Percentiles rank a stretch among this genome's conserved stretches.
These are phyloP conservation scores for Adelges cooleyi DNA, from an alignment of 1,140 invertebrate genomes.

Conservation along the genomic window DNA sequence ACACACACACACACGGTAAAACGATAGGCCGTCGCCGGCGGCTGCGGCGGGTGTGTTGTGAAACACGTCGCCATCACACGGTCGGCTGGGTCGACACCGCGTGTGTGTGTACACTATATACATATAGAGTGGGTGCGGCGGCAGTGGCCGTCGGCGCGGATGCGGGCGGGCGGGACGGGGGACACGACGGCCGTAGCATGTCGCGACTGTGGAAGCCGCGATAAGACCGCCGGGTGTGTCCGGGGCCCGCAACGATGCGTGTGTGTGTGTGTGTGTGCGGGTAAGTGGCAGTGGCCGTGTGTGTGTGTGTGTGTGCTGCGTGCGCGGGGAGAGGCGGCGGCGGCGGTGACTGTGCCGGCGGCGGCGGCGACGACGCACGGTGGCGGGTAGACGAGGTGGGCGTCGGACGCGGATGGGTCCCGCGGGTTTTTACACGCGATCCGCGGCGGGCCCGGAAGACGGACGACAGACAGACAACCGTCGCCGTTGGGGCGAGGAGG, in stretches of 20 bases:
- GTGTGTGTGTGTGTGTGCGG: neutral
- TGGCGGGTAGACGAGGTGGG: neutral
- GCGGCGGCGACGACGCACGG: too few species aligned
- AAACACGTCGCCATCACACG: constrained; percentile 26
- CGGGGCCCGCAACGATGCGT: constrained; percentile 18
- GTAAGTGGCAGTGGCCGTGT: neutral
- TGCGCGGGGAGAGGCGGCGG: too few species aligned
- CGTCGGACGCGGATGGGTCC: constrained; percentile 7
- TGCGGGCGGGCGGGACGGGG: neutral
- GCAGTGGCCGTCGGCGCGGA: neutral
- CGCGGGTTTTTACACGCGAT: constrained; percentile 27
- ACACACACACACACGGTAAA: neutral
- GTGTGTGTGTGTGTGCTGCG: neutral
- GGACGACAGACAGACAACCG: constrained; percentile 24
- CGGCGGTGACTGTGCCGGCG: neutral
- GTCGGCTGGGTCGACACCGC: constrained; percentile 22
- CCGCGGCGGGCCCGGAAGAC: constrained; percentile 25
- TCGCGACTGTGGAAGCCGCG: constrained; percentile 18
- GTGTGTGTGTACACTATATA: neutral
- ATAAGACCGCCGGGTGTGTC: constrained; percentile 23
- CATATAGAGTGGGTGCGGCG: neutral
- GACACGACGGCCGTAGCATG: neutral
- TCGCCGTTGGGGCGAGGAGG: constrained; percentile 2
- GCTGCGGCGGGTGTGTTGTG: neutral
- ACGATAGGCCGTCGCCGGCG: constrained; percentile 7